Conservation (phyloP, 2,797 vertebrate genomes). For the Syncerus caffer region DNA sequence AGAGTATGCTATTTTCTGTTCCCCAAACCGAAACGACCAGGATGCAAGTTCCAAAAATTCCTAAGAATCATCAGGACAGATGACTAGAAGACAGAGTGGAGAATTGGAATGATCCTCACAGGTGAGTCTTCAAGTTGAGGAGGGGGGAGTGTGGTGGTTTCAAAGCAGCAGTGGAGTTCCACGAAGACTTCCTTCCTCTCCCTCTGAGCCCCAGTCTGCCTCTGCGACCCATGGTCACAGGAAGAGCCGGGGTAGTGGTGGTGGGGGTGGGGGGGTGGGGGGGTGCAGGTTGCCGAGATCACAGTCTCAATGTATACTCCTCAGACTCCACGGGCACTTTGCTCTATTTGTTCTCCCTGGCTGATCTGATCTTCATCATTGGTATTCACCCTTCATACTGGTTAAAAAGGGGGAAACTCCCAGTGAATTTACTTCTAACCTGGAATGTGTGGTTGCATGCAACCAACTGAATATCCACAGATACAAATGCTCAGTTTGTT, state of each 20-base stretch:
- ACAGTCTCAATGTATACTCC: background rate
- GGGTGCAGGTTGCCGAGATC: accelerated
- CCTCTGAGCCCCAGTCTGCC: background rate
- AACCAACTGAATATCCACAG: background rate
- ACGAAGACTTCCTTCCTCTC: background rate
- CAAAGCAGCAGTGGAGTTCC: background rate
- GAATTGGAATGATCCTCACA: background rate
- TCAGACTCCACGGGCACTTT: background rate
- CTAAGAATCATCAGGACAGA: background rate
- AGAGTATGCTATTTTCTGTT: background rate
- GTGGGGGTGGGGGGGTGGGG: too few relatives aligned
- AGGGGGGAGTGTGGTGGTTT: background rate
- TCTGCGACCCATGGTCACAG: background rate
- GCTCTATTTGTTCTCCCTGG: background rate
- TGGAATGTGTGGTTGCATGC: background rate
- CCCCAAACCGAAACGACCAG: background rate
- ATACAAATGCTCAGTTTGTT: background rate
- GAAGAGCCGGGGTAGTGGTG: background rate
- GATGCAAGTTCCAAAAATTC: background rate
- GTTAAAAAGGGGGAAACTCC: background rate
- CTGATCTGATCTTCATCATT: background rate
- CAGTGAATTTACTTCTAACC: background rate
- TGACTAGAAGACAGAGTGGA: background rate
- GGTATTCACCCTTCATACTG: background rate
- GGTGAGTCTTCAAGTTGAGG: background rate